phyloP scores from a whole-genome alignment of 2,797 vertebrate species.

The Characodon lateralis region DNA sequence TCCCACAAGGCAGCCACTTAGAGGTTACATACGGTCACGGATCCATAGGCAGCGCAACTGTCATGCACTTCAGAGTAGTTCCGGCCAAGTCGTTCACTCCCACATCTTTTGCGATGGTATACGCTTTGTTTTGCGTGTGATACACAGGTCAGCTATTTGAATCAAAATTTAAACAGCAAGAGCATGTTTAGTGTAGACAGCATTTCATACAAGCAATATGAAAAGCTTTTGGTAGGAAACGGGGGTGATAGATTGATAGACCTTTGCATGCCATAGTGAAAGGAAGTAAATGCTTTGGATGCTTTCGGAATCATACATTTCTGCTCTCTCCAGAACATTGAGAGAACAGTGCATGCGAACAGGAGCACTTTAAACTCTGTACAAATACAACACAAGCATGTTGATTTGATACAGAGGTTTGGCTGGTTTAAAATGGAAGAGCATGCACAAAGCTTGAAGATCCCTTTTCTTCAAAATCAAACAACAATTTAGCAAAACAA shows the following conservation, averaged over 20 bases:
- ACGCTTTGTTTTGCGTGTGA: constrained; percentile 66
- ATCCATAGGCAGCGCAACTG: constrained; percentile 55
- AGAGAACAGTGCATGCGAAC: constrained; percentile 55
- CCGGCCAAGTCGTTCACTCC: constrained; percentile 40
- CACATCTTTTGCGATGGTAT: constrained; percentile 62
- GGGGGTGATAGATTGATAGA: constrained; percentile 41
- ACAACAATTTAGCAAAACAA: constrained; percentile 17
- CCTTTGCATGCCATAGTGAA: constrained; percentile 61
- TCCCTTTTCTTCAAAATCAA: constrained; percentile 34
- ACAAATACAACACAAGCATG: constrained; percentile 35
- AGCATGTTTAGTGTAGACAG: constrained; percentile 56
- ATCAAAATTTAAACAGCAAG: constrained; percentile 75
- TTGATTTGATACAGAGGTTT: constrained; percentile 35
- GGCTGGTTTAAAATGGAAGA: constrained; percentile 21
- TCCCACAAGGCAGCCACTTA: constrained; percentile 47
- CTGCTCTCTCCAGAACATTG: constrained; percentile 50
- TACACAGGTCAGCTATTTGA: constrained; percentile 63
- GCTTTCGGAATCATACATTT: constrained; percentile 40
- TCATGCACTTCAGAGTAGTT: constrained; percentile 64
- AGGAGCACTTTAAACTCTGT: constrained; percentile 29
- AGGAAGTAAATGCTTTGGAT: constrained; percentile 36
- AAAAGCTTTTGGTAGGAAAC: constrained; percentile 60
- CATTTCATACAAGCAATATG: constrained; percentile 58
- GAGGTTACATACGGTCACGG: constrained; percentile 53
- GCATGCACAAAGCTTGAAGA: constrained; percentile 53